Evolutionary conservation across 2,113 vertebrate genomes (phyloP), one percentile per base, ranked within the genome.

Genomic region (Catharus minimus): DNA sequence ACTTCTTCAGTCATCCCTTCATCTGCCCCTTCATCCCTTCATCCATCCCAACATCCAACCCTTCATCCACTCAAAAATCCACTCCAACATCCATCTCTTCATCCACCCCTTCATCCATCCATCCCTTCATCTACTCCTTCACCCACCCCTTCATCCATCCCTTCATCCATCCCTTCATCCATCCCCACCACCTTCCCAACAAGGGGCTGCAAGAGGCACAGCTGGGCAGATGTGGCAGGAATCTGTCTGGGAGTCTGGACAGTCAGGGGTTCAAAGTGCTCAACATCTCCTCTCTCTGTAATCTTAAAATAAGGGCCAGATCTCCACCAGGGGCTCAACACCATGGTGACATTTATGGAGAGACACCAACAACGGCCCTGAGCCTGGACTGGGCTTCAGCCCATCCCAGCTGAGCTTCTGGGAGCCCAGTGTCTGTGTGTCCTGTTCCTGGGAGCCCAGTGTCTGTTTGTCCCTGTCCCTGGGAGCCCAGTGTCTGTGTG

Each of bases 401-500:
- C 36, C 2, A 1, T 5, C 24, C 43, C 36, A 9, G 33, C 38
- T 30, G 58, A 82, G 52, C 30, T 74, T 28, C 78, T 17, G 15
- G 41, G 41, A 17, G 15, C 41, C 41, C 41, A 43, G 41, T 43
- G 41, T 43, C 41, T 15, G 7, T 43, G 38, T 44, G 43, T 46
- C 44, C 44, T 38, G 38, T 38, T 8, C 16, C 78, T 17, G 15
- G 41, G 41, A 17, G 7, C 41, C 16, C 41, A 43, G 41, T 43
- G 41, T 43, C 41, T 15, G 7, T 43, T 8, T 38, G 38, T 38
- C 38, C 16, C 43, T 0, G 44, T 20, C 44, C 10, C 78, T 46
- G 18, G 44, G 19, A 30, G 43, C 46, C 11, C 53, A 12, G 3
- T 10, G 36, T 10, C 9, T 0, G 0, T 20, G 13, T 49, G 47